These are phyloP conservation scores for Drosophila lacertosa DNA, from an alignment of 1,140 invertebrate species.

Conservation along the genomic window DNA sequence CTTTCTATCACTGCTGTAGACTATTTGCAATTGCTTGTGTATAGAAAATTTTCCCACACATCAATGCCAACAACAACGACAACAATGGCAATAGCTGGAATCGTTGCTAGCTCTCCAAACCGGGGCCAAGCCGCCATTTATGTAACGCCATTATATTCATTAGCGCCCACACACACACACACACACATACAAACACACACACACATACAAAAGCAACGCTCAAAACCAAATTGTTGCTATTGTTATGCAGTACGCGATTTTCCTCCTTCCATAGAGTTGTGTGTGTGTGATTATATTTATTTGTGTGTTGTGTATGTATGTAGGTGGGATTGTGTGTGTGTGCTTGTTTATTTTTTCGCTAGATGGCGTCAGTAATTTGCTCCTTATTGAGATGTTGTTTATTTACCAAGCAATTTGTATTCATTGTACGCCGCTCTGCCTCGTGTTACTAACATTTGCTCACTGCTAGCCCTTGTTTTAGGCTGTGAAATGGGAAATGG, in stretches of 20 bases:
- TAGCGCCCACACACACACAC: constrained; percentile 52
- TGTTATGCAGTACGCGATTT: constrained; percentile 69
- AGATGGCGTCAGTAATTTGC: constrained; percentile 79
- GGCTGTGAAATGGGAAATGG: not conserved
- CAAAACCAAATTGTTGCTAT: constrained; percentile 75
- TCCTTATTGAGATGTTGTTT: constrained; percentile 83
- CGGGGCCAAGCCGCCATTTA: constrained; percentile 57
- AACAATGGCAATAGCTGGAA: constrained; percentile 33
- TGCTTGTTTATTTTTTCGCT: constrained; percentile 79
- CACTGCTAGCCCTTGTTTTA: not conserved
- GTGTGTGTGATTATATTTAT: constrained; percentile 60
- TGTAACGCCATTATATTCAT: constrained; percentile 82
- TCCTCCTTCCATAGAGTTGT: not conserved
- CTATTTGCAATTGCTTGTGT: constrained; percentile 50
- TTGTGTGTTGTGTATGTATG: constrained; percentile 31
- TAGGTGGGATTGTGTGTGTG: constrained; percentile 37
- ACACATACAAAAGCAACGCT: constrained; percentile 19
- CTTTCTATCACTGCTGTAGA: constrained; percentile 1
- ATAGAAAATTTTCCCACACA: constrained; percentile 66
- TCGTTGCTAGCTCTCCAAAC: constrained; percentile 31
- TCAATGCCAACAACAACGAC: constrained; percentile 53
- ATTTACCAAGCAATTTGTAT: constrained; percentile 82
- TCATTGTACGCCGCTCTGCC: constrained; percentile 68
- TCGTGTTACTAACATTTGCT: constrained; percentile 36
- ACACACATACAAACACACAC: constrained; percentile 18